Evolutionary conservation across 2,888 invertebrate species (phyloP).

Genomic region (Ditula angustiorana): DNA sequence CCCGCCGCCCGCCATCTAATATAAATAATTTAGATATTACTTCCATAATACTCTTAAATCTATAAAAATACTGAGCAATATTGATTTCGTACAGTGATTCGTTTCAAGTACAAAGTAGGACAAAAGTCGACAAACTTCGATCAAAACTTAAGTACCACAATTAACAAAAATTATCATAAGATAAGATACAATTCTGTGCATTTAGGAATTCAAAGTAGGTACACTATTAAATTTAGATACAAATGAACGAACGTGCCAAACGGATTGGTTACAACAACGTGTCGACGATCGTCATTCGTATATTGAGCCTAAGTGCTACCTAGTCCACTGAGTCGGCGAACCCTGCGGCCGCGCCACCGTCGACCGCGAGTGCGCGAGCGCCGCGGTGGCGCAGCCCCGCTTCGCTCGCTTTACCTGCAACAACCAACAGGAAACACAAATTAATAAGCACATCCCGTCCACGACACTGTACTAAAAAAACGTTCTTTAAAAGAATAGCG

Average conservation of each 20-base stretch:
- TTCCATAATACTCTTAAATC: constrained; percentile 75
- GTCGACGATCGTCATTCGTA: constrained; percentile 55
- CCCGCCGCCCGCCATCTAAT: constrained; percentile 50
- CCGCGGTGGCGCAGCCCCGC: constrained; percentile 62
- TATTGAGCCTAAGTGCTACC: constrained; percentile 58
- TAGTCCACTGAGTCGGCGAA: constrained; percentile 25
- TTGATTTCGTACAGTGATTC: constrained; percentile 73
- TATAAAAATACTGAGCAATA: constrained; percentile 84
- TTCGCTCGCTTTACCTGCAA: constrained; percentile 80
- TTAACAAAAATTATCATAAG: constrained; percentile 66
- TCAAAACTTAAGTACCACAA: constrained; percentile 62
- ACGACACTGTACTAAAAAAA: constrained; percentile 52
- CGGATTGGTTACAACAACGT: constrained; percentile 40
- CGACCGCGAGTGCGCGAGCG: constrained; percentile 69
- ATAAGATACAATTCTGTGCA: constrained; percentile 72
- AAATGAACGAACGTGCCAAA: constrained; percentile 68
- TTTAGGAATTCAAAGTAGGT: constrained; percentile 63
- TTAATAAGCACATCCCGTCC: constrained; percentile 43
- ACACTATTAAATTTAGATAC: constrained; percentile 64
- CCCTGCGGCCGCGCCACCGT: constrained; percentile 39
- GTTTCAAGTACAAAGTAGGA: constrained; percentile 62
- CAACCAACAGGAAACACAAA: constrained; percentile 54
- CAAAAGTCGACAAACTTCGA: constrained; percentile 64
- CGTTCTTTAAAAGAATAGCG: constrained; percentile 72
- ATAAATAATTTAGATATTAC: constrained; percentile 76